Evolutionary conservation across 2,888 invertebrate genomes (phyloP), one percentile per base, ranked within the genome.

Genomic region (Acutogordius australiensis): DNA sequence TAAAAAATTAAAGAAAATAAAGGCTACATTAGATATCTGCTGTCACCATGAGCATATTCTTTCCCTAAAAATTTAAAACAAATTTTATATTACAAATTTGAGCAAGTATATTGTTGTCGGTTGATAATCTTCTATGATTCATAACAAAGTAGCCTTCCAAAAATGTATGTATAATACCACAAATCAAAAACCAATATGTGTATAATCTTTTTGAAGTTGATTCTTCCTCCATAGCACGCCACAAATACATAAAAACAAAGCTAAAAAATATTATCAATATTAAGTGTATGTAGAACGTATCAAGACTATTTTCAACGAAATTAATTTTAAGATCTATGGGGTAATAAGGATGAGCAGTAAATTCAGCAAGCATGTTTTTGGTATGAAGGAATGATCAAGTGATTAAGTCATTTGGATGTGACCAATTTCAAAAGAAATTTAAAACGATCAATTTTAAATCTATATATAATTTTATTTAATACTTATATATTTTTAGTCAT

Each of bases 21-120:
- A n/a, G 8, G 8, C 23, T 51, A 51, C 51, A 51, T 51, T 26
- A 51, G 4, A 23, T 51, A 51, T 51, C 51, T 51, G 23, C 51
- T 51, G 23, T 51, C 51, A n/a, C 18, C 8, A 4, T n/a, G 23
- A n/a, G 51, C 51, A 51, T 51, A 51, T 51, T 51, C 51, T 51
- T 51, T 51, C 51, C 51, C 51, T 51, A 51, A 51, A 37, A 21
- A 51, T 51, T n/a, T 21, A 51, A n/a, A n/a, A 51, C 4, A n/a
- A 21, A 51, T n/a, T 51, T n/a, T 51, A 51, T n/a, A 51, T 51
- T 51, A 51, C 51, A 51, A 51, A 51, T 51, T 51, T 51, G 51
- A 21, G 51, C 51, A 8, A 51, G 26, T 51, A 51, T n/a, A 23
- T 4, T 21, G 23, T 51, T 51, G 23, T 51, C 51, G 4, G n/a